phyloP scores from a whole-genome alignment of 2,888 invertebrate genomes.

The Macrosiphum euphorbiae region DNA sequence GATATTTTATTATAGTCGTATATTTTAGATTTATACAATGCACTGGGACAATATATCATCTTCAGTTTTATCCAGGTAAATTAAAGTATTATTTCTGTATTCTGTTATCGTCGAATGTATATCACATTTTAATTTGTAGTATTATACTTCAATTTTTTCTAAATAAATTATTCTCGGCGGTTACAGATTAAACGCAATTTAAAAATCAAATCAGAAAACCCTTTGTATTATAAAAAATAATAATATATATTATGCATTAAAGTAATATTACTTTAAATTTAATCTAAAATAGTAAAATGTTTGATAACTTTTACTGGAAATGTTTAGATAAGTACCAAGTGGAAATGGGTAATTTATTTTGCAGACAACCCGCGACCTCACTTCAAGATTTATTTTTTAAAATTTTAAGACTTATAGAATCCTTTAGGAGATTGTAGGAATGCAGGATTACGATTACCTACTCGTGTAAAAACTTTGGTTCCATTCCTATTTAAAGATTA shows the following conservation, averaged over 20 bases:
- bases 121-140: background rate
- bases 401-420: background rate
- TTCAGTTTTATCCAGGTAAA: background rate
- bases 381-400: background rate
- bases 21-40: background rate
- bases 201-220: background rate
- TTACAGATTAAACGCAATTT: background rate
- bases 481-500: background rate
- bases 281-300: background rate
- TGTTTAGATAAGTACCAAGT: background rate
- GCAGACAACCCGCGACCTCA: too few relatives aligned
- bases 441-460: slow-evolving; percentile 16
- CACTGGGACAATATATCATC: background rate
- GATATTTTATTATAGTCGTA: background rate
- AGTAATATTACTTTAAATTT: background rate
- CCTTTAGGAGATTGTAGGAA: background rate
- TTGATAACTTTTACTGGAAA: background rate
- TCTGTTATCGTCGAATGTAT: background rate
- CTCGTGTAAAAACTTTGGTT: background rate
- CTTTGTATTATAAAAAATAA: background rate
- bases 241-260: background rate
- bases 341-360: background rate
- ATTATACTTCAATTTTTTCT: background rate
- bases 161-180: background rate
- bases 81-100: background rate